Evolutionary conservation across 2,888 invertebrate genomes (phyloP), one percentile per base, ranked within the genome.

Genomic region (Orthosia gothica): DNA sequence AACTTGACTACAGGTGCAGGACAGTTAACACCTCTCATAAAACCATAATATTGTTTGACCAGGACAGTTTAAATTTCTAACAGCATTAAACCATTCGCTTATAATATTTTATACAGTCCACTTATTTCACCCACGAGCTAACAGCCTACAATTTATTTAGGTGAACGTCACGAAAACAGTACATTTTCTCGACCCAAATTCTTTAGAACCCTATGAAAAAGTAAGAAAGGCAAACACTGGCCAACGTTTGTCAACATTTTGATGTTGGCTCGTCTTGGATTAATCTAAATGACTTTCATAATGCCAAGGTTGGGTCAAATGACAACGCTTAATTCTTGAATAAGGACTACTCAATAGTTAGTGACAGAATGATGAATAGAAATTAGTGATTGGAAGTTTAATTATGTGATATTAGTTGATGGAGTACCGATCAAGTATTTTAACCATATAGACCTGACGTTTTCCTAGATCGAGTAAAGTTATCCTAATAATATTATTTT

Each of bases 161-260:
- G 26, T 47, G 26, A 68, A 79, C n/a, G 47, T 45, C 61, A 40
- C 20, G 52, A 82, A 52, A 62, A 83, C 40, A 61, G 70, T 61
- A 61, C 55, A 78, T 78, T 79, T 54, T 62, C 57, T 54, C n/a
- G 79, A 83, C 83, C 57, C 57, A 70, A 79, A 65, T 79, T 78
- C 79, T 57, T 61, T 50, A 58, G 23, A 83, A 57, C 61, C 50
- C 26, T 62, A 54, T 62, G 52, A 63, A 83, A 62, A 63, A 54
- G 79, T 63, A 57, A 58, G 61, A 70, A 62, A 54, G 20, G 57
- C 49, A 45, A 79, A 65, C 26, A 66, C 18, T 63, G 49, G 57
- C 72, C 61, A 65, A 71, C 57, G 58, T 66, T 61, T 26, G 49
- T 57, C 47, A 70, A 52, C 52, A 54, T 16, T 83, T 79, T 61